A percentile compares a stretch with the other conserved stretches of the same genome.
Conservation (phyloP, 2,888 invertebrate species). For the Diarsia dahlii region DNA sequence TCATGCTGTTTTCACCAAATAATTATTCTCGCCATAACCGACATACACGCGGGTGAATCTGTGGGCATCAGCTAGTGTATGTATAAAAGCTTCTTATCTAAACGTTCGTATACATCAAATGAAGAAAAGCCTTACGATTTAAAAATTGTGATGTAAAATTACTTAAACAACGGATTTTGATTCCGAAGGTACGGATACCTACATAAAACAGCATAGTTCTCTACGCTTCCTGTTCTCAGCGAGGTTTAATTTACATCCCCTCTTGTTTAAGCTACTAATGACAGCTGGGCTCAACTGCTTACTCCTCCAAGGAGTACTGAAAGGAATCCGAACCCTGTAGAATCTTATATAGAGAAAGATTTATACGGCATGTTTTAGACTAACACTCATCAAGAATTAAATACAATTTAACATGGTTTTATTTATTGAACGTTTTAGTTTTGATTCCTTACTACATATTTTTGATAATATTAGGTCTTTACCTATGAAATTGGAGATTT, state of each 20-base stretch:
- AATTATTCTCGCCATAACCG: no score
- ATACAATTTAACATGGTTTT: not conserved
- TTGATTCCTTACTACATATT: no score
- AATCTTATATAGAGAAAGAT: not conserved
- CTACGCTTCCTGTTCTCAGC: slow-evolving; percentile 11
- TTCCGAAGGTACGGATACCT: not conserved
- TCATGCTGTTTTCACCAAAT: no score
- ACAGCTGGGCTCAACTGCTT: slow-evolving; percentile 55
- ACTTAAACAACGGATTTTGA: not conserved
- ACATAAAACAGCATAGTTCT: slow-evolving; percentile 4
- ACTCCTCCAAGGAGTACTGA: slow-evolving; percentile 27
- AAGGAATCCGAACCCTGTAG: slow-evolving; percentile 7
- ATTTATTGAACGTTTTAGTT: no score
- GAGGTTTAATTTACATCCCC: slow-evolving; percentile 47
- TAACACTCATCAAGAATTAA: not conserved
- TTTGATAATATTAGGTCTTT: no score
- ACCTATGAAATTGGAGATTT: no score
- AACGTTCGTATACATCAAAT: not conserved
- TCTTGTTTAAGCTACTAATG: slow-evolving; percentile 55
- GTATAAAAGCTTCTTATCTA: not conserved
- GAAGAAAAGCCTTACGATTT: not conserved
- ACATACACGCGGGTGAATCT: no score
- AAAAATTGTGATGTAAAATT: not conserved
- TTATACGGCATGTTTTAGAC: slow-evolving; percentile 7
- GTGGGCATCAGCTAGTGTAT: not conserved